Evolutionary conservation across 2,113 vertebrate genomes (phyloP).

Genomic region (Pseudopodoces humilis): DNA sequence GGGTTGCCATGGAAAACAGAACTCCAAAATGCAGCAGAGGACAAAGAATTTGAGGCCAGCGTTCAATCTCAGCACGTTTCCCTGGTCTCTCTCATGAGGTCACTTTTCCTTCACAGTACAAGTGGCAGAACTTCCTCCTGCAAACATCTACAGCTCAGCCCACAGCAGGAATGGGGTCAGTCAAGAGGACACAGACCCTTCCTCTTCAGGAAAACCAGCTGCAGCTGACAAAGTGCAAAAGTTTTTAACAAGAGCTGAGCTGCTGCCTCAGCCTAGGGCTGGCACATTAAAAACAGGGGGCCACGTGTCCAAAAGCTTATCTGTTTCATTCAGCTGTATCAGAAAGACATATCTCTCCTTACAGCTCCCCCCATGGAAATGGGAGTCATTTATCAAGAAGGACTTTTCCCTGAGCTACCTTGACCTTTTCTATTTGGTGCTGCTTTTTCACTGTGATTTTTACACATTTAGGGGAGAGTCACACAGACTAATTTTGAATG

Average conservation of each 20-base stretch:
- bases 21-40: not conserved
- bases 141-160: not conserved
- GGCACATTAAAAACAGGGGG: not conserved
- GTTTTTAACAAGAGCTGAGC: not conserved
- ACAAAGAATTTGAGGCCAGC: not conserved
- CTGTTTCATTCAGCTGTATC: slow-evolving; percentile 41
- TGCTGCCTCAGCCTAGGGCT: not conserved
- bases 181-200: not conserved
- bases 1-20: not conserved
- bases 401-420: not conserved
- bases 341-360: slow-evolving; percentile 29
- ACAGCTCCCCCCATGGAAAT: slow-evolving; percentile 22
- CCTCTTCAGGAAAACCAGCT: not conserved
- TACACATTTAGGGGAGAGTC: not conserved
- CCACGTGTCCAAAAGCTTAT: slow-evolving; percentile 14
- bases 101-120: not conserved
- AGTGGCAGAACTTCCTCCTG: not conserved
- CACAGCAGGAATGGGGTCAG: not conserved
- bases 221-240: not conserved
- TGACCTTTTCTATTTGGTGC: slow-evolving; percentile 16
- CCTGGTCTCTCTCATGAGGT: not conserved
- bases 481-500: not conserved
- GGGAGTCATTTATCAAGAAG: slow-evolving; percentile 32
- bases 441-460: not conserved
- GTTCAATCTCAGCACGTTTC: not conserved